phyloP scores from a whole-genome alignment of 2,888 invertebrate species.

The Brachycybe producta region DNA sequence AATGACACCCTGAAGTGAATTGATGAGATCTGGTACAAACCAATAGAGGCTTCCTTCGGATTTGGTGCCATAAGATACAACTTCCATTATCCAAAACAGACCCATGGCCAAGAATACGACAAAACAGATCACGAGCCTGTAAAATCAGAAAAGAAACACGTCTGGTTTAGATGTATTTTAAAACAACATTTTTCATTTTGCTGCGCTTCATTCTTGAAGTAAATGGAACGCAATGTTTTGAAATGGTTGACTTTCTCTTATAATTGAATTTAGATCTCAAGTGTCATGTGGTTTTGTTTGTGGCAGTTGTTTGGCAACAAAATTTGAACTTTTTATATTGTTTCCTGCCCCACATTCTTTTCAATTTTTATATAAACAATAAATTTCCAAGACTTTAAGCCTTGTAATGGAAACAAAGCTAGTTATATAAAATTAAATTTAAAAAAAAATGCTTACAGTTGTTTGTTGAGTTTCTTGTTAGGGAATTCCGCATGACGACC shows the following conservation, averaged over 20 bases:
- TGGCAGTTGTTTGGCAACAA: neutral
- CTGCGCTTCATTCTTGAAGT: too few relatives aligned
- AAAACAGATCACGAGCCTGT: conserved; percentile 60
- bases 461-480: conserved; percentile 19
- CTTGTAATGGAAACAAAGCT: neutral
- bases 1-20: conserved; percentile 73
- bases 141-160: conserved; percentile 2
- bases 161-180: neutral
- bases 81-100: conserved; percentile 61
- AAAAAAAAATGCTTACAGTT: conserved; percentile 18
- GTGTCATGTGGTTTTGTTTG: neutral
- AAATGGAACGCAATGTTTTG: too few relatives aligned
- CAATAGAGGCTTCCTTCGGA: conserved; percentile 67
- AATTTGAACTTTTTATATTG: neutral
- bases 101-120: conserved; percentile 74
- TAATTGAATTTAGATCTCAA: too few relatives aligned
- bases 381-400: neutral
- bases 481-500: conserved; percentile 9
- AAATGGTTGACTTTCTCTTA: too few relatives aligned
- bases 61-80: conserved; percentile 68
- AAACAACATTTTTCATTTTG: too few relatives aligned
- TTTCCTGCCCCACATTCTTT: neutral
- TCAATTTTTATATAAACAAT: neutral
- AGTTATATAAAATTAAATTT: neutral
- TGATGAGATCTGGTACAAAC: conserved; percentile 72